These are phyloP conservation scores for Fragum fragum DNA, from an alignment of 2,888 invertebrate genomes.

Conservation along the genomic window DNA sequence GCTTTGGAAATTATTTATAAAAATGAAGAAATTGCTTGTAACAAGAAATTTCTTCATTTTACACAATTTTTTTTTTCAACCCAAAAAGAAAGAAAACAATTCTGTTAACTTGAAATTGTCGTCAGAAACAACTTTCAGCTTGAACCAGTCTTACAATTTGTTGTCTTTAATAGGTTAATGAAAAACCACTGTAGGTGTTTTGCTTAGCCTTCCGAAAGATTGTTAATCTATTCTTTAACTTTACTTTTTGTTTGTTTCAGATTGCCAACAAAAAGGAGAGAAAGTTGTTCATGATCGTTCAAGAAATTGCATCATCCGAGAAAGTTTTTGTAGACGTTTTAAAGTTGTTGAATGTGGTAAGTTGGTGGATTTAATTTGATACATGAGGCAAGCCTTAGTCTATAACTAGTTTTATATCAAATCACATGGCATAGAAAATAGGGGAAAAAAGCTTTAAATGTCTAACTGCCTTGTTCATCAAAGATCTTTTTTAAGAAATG, in stretches of 20 bases:
- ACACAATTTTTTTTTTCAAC: neutral
- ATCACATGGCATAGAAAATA: too few species aligned
- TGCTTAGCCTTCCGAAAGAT: neutral
- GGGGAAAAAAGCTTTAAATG: too few species aligned
- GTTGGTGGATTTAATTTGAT: too few species aligned
- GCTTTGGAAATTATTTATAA: too few species aligned
- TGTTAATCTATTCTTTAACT: neutral
- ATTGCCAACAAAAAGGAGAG: constrained; percentile 78
- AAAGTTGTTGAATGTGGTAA: constrained; percentile 88
- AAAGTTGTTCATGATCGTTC: constrained; percentile 88
- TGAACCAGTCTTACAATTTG: too few species aligned
- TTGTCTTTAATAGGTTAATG: neutral
- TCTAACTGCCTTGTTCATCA: too few species aligned
- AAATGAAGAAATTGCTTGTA: constrained; percentile 31
- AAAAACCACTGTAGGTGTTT: neutral
- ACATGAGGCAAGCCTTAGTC: too few species aligned
- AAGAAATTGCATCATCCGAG: constrained; percentile 89
- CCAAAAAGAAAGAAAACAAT: too few species aligned
- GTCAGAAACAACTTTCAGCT: too few species aligned
- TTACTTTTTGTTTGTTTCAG: constrained; percentile 51
- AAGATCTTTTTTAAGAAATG: too few species aligned
- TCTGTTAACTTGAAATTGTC: too few species aligned
- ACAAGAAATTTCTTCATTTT: neutral
- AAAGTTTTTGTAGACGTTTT: constrained; percentile 89
- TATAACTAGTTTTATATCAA: too few species aligned